These are phyloP conservation scores for Megaleporinus macrocephalus DNA, from an alignment of 2,113 vertebrate genomes.

Conservation along the genomic window DNA sequence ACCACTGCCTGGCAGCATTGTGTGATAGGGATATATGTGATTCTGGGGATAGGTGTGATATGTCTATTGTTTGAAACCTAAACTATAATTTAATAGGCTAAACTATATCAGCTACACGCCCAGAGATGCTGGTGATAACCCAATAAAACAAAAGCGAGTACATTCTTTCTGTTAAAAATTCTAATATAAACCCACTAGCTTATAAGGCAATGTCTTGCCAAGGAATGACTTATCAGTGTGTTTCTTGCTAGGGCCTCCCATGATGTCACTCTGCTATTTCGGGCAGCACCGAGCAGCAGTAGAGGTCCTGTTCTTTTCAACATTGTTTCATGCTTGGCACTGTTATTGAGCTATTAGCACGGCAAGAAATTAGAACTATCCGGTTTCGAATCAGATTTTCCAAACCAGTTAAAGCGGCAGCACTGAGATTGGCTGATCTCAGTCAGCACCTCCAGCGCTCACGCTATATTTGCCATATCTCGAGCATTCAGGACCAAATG, in stretches of 20 bases:
- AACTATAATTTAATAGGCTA: too few relatives aligned
- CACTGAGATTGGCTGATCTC: slow-evolving; percentile 1
- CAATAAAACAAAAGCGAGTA: slow-evolving; percentile 2
- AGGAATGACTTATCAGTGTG: slow-evolving; percentile 39
- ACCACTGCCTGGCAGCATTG: too few relatives aligned
- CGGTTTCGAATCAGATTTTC: slow-evolving; percentile 36
- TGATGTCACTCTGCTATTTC: slow-evolving; percentile 55
- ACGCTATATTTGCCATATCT: slow-evolving; percentile 57
- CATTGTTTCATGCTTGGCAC: slow-evolving; percentile 33
- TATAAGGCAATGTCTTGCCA: slow-evolving; percentile 59
- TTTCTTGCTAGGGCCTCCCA: slow-evolving; percentile 23
- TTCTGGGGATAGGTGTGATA: too few relatives aligned
- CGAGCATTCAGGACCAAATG: slow-evolving; percentile 42
- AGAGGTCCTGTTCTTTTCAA: slow-evolving; percentile 16
- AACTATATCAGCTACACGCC: too few relatives aligned
- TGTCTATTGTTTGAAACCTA: too few relatives aligned
- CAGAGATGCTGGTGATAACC: too few relatives aligned
- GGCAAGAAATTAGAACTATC: slow-evolving; percentile 22
- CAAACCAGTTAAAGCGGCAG: background rate
- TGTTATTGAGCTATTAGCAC: slow-evolving; percentile 8
- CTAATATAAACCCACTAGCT: slow-evolving; percentile 24
- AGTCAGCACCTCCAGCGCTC: slow-evolving; percentile 22
- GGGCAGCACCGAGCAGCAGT: slow-evolving; percentile 18
- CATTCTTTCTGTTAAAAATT: slow-evolving; percentile 13
- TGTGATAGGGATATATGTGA: too few relatives aligned